A percentile compares a stretch with the other conserved stretches of the same genome.
Evolutionary conservation across 1,140 invertebrate genomes (phyloP).

Genomic region (Ectropis grisescens): DNA sequence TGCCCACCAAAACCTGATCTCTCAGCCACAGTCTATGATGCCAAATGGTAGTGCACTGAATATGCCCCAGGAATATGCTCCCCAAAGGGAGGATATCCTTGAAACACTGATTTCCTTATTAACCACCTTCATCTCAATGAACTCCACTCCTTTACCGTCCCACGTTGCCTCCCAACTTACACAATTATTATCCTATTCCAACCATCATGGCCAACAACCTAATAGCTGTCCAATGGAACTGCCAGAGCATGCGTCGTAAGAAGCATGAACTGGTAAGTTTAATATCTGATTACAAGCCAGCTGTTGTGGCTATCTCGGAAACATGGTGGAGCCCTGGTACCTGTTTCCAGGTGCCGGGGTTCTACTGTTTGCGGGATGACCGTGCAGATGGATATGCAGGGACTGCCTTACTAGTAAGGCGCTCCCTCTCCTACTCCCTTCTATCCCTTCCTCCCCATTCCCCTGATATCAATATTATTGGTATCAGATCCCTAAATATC

Average conservation of each 20-base stretch:
- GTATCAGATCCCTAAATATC: not conserved
- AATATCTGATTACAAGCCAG: not conserved
- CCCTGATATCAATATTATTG: slow-evolving; percentile 1
- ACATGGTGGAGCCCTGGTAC: slow-evolving; percentile 6
- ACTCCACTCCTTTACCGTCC: too few species aligned
- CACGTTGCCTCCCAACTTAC: too few species aligned
- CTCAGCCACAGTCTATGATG: too few species aligned
- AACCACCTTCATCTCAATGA: too few species aligned
- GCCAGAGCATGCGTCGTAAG: slow-evolving; percentile 1
- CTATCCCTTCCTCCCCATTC: not conserved
- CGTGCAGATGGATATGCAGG: slow-evolving; percentile 2
- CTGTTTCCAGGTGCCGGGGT: slow-evolving; percentile 2
- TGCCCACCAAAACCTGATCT: too few species aligned
- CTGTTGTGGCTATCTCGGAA: slow-evolving; percentile 3
- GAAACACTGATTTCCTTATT: too few species aligned
- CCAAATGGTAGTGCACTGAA: too few species aligned
- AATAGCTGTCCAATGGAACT: slow-evolving; percentile 7
- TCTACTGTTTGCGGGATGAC: slow-evolving; percentile 5
- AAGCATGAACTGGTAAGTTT: slow-evolving; percentile 2
- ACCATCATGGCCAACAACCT: not conserved
- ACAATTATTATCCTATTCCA: not conserved
- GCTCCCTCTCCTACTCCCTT: too few species aligned
- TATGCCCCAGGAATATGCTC: too few species aligned
- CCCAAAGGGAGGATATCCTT: too few species aligned
- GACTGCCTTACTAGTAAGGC: too few species aligned